Evolutionary conservation across 2,113 vertebrate genomes (phyloP).

Genomic region (Triplophysa rosa): DNA sequence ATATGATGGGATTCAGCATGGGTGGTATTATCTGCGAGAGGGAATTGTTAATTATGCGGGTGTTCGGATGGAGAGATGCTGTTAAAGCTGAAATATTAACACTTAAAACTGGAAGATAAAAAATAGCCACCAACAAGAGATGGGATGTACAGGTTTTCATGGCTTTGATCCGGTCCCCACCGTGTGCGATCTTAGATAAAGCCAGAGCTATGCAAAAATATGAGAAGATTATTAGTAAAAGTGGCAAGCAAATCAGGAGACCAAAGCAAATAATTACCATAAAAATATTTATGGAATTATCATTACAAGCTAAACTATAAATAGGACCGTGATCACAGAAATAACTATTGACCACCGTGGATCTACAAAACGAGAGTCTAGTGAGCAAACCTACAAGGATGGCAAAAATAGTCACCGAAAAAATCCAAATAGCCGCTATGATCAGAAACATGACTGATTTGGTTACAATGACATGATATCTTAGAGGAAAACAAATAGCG

Average conservation of each 20-base stretch:
- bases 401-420: constrained; percentile 9
- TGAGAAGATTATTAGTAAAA: constrained; percentile 45
- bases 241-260: constrained; percentile 33
- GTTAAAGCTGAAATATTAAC: neutral
- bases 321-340: constrained; percentile 69
- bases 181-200: constrained; percentile 37
- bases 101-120: constrained; percentile 29
- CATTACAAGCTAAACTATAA: constrained; percentile 63
- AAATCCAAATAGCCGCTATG: constrained; percentile 54
- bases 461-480: constrained; percentile 57
- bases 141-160: constrained; percentile 39
- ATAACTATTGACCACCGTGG: constrained; percentile 65
- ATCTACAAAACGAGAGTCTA: constrained; percentile 65
- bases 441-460: constrained; percentile 60
- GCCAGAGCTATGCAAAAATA: constrained; percentile 45
- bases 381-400: constrained; percentile 53
- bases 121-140: constrained; percentile 29
- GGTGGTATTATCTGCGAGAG: constrained; percentile 24
- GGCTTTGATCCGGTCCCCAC: constrained; percentile 11
- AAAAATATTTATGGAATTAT: constrained; percentile 48
- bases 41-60: constrained; percentile 23
- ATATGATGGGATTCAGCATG: constrained; percentile 48
- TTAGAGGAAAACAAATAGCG: constrained; percentile 67
- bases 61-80: constrained; percentile 13
- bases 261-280: neutral